These are phyloP conservation scores for Microhierax caerulescens DNA, from an alignment of 2,797 vertebrate species.

Conservation along the genomic window DNA sequence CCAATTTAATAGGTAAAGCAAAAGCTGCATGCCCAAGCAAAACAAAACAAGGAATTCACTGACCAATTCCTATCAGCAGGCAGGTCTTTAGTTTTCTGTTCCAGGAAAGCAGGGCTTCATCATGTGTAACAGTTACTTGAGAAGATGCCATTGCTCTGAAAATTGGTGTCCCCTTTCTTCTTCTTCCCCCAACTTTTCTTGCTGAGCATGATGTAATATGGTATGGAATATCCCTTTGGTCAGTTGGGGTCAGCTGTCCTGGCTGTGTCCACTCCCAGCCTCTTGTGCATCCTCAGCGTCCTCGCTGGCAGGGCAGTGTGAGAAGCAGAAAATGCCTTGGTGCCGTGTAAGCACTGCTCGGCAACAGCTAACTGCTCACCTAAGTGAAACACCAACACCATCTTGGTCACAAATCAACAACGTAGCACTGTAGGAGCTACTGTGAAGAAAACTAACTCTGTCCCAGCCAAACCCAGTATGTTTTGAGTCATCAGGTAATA, in stretches of 20 bases:
- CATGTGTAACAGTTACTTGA: accelerated
- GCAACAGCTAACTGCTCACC: not conserved
- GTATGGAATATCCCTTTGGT: not conserved
- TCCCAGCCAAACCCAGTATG: not conserved
- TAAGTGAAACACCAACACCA: not conserved
- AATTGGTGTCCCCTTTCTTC: not conserved
- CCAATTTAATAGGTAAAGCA: no score
- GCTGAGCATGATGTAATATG: not conserved
- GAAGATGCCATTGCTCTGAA: not conserved
- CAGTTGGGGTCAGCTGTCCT: not conserved
- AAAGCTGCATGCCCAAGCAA: no score
- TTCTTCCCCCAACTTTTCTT: not conserved
- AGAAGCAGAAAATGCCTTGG: not conserved
- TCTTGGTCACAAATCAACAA: not conserved
- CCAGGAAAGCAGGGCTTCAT: not conserved
- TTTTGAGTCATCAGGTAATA: not conserved
- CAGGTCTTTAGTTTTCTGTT: not conserved
- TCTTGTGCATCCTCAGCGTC: not conserved
- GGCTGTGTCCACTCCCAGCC: not conserved
- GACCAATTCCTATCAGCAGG: accelerated
- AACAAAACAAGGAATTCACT: not conserved
- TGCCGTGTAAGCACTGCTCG: not conserved
- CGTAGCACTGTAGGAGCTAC: not conserved
- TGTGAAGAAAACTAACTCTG: not conserved
- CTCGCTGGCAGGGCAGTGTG: accelerated